phyloP scores from a whole-genome alignment of 2,797 vertebrate species.

The Pipistrellus nathusii region DNA sequence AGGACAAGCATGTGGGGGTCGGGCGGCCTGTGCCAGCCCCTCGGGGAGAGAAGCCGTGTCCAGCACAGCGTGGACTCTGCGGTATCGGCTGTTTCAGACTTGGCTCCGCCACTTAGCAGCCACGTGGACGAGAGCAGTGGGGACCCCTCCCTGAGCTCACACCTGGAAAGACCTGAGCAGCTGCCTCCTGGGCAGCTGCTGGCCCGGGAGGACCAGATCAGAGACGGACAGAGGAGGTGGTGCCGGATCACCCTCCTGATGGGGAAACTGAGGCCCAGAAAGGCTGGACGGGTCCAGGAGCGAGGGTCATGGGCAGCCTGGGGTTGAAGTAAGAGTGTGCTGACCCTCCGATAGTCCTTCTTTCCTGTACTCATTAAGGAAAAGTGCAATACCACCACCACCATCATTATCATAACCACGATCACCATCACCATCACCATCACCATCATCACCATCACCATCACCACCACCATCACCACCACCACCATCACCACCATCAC shows the following conservation, averaged over 20 bases:
- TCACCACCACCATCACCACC: accelerated
- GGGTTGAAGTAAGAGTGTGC: not conserved
- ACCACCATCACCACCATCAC: accelerated
- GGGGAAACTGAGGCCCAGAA: not conserved
- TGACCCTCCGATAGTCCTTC: not conserved
- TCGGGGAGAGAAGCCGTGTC: not conserved
- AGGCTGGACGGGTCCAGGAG: not conserved
- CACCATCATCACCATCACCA: accelerated
- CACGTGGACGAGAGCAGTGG: no score
- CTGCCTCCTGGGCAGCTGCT: accelerated
- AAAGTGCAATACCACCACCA: no score
- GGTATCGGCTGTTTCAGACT: no score
- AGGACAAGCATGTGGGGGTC: not conserved
- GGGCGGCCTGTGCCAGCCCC: not conserved
- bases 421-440: accelerated
- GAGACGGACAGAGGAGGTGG: not conserved
- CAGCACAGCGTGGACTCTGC: not conserved
- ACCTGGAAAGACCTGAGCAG: not conserved
- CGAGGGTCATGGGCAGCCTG: not conserved
- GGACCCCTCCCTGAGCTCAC: not conserved
- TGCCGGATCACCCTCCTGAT: not conserved
- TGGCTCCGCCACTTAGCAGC: not conserved
- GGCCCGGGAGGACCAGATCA: not conserved
- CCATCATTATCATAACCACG: accelerated
- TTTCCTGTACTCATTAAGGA: not conserved